Evolutionary conservation across 2,797 vertebrate genomes (phyloP), one percentile per base, ranked within the genome.

Genomic region (Sebastes steindachneri): DNA sequence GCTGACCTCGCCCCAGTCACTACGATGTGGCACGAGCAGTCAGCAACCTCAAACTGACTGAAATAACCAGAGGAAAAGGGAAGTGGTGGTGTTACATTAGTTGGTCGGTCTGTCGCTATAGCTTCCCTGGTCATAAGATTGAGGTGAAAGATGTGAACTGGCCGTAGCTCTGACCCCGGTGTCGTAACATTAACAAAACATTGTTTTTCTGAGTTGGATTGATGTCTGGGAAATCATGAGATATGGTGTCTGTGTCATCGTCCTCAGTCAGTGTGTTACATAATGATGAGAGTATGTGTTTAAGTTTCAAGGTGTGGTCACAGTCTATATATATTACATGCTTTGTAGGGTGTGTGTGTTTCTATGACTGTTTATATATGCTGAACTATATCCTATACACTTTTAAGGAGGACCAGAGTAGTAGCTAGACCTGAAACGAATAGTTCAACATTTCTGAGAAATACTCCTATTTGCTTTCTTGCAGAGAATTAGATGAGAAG

Each of bases 31-130:
- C 86, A 88, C 68, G 71, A 86, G 83, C 68, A 86, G 75, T 83
- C 89, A 80, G 83, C 85, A 69, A 68, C 67, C 78, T 87, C 66
- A 68, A 82, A 48, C 54, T 8, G 85, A 79, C 90, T 73, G 57
- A 90, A 89, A 92, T 85, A 89, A 82, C 76, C 69, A 23, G 28
- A 76, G 60, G 35, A 92, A 90, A 91, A 17, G 64, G 86, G 91
- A 94, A 93, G 86, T 73, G 62, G 77, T 54, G 73, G 59, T n/a
- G 53, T 82, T 83, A 51, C 82, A 68, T 79, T 66, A 53, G 77
- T 29, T 62, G 29, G 45, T 78, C 1, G 7, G 75, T 72, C 76
- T 79, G 77, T 45, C 12, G 14, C 54, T 77, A 1, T 45, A 55
- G 31, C 62, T 68, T 23, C 65, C n/a, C 71, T 73, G 63, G 76